A percentile compares a stretch with the other conserved stretches of the same genome.
Evolutionary conservation across 2,888 invertebrate species (phyloP).

Genomic region (Lasioglossum zephyrum): DNA sequence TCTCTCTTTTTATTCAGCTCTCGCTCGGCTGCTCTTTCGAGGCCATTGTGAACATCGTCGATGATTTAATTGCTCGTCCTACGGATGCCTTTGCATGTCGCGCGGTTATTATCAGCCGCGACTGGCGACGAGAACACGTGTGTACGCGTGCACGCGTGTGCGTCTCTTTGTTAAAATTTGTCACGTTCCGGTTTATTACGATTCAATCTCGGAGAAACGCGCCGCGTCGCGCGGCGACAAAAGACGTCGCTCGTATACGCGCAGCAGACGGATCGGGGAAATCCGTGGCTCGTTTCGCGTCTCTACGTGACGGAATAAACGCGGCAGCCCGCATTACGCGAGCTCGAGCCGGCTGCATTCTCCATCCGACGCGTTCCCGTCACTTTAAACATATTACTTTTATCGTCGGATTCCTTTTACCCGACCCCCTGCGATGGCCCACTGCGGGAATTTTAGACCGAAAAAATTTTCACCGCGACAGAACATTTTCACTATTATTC

Average conservation of each 20-base stretch:
- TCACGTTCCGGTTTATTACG: slow-evolving; percentile 68
- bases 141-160: neutral
- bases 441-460: neutral
- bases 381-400: slow-evolving; percentile 30
- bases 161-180: slow-evolving; percentile 57
- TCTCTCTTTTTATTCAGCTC: neutral
- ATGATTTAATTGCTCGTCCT: slow-evolving; percentile 44
- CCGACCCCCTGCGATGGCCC: neutral
- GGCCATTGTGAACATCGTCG: slow-evolving; percentile 21
- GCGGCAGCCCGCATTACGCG: slow-evolving; percentile 16
- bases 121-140: neutral
- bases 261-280: slow-evolving; percentile 47
- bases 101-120: slow-evolving; percentile 13
- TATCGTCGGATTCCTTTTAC: slow-evolving; percentile 1
- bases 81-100: slow-evolving; percentile 26
- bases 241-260: slow-evolving; percentile 40
- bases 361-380: slow-evolving; percentile 2
- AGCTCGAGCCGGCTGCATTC: neutral
- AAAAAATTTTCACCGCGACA: neutral
- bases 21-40: neutral
- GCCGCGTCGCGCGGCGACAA: slow-evolving; percentile 43
- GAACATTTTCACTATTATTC: neutral
- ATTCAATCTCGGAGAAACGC: slow-evolving; percentile 60
- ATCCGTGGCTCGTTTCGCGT: slow-evolving; percentile 52
- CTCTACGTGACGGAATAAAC: slow-evolving; percentile 61